A percentile compares a stretch with the other conserved stretches of the same genome.
Evolutionary conservation across 2,888 invertebrate species (phyloP).

Genomic region (Sinhomidia bicolor): DNA sequence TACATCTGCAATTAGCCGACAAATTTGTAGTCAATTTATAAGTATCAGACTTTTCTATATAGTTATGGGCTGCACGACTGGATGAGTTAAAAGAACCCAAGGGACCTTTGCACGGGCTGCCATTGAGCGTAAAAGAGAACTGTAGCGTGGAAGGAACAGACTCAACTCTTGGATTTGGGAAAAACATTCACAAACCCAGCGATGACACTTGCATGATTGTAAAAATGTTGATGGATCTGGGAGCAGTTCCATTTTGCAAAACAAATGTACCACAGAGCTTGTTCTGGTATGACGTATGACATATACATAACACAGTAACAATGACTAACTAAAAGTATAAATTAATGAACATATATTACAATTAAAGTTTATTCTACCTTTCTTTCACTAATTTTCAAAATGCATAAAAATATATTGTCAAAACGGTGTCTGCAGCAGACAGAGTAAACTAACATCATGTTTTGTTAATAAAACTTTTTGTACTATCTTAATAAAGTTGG

Average conservation of each 20-base stretch:
- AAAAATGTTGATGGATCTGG: slow-evolving; percentile 79
- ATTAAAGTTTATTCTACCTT: too few species aligned
- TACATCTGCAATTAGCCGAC: too few species aligned
- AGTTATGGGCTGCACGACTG: slow-evolving; percentile 69
- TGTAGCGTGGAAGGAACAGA: slow-evolving; percentile 81
- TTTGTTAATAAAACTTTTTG: too few species aligned
- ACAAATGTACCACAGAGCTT: slow-evolving; percentile 82
- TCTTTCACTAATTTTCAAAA: too few species aligned
- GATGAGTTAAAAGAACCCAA: slow-evolving; percentile 67
- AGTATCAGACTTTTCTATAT: too few species aligned
- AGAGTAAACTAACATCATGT: too few species aligned
- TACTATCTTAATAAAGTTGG: slow-evolving; percentile 6
- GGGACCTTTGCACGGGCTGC: slow-evolving; percentile 81
- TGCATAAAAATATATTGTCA: too few species aligned
- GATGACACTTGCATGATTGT: slow-evolving; percentile 18
- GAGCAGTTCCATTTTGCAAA: slow-evolving; percentile 83
- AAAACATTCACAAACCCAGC: slow-evolving; percentile 80
- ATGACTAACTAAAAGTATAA: too few species aligned
- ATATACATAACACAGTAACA: too few species aligned
- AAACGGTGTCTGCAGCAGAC: too few species aligned
- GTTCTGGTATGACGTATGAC: slow-evolving; percentile 61
- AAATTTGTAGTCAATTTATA: too few species aligned
- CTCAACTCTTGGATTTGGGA: slow-evolving; percentile 81
- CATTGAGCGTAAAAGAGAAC: slow-evolving; percentile 81
- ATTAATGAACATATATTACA: too few species aligned